Conservation (phyloP, 2,797 vertebrate genomes). For the Nasua narica region DNA sequence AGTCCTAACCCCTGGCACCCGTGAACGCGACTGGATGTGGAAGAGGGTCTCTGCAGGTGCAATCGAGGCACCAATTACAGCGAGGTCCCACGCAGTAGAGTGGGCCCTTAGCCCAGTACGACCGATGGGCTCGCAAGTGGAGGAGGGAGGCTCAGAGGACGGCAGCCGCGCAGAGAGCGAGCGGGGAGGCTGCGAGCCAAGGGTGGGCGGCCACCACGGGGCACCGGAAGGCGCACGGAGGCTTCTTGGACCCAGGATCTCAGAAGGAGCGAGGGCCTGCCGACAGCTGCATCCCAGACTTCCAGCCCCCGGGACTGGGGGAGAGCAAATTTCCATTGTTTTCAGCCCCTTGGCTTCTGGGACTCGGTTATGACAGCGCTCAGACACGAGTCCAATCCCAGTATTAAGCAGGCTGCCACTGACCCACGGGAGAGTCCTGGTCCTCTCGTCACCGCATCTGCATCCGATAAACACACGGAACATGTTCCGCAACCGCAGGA, state of each 20-base stretch:
- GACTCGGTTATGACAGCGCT: not conserved
- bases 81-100: not conserved
- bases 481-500: not conserved
- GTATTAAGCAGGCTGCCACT: not conserved
- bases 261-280: not conserved
- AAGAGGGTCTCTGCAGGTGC: not conserved
- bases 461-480: too few species aligned
- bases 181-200: not conserved
- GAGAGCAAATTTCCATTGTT: not conserved
- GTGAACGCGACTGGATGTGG: not conserved
- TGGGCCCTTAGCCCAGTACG: not conserved
- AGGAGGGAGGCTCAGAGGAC: not conserved
- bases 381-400: not conserved
- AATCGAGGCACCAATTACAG: not conserved
- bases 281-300: not conserved
- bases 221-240: not conserved
- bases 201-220: not conserved
- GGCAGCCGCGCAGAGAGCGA: fast-evolving
- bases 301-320: not conserved
- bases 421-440: not conserved
- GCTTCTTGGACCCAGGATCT: not conserved
- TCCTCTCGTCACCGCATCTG: not conserved
- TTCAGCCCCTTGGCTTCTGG: not conserved
- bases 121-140: not conserved
- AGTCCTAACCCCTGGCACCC: not conserved